A percentile compares a stretch with the other conserved stretches of the same genome.
Conservation (phyloP, 2,113 vertebrate species). For the Tinamus guttatus region DNA sequence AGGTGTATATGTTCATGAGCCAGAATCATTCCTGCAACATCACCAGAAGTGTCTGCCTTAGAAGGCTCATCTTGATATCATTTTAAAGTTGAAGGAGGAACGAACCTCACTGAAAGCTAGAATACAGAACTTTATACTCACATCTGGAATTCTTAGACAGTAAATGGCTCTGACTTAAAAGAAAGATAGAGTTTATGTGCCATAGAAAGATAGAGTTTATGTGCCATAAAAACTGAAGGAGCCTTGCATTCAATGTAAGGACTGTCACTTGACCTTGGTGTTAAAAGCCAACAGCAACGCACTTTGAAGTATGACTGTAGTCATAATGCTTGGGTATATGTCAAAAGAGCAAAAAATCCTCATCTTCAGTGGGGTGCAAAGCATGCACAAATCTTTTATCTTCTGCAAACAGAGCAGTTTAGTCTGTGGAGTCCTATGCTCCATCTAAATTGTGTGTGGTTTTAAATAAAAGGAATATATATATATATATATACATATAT, state of each 20-base stretch:
- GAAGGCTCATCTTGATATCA: constrained; percentile 55
- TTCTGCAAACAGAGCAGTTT: neutral
- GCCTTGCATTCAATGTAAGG: constrained; percentile 37
- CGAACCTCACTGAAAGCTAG: neutral
- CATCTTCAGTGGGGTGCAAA: neutral
- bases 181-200: neutral
- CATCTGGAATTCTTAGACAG: constrained; percentile 62
- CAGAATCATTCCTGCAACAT: neutral
- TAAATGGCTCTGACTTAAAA: constrained; percentile 47
- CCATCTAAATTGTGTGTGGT: neutral
- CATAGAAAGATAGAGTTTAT: constrained; percentile 66
- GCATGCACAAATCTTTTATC: neutral
- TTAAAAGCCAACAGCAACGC: neutral
- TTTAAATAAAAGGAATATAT: neutral
- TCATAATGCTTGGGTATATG: neutral
- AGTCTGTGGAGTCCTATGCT: neutral
- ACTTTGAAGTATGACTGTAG: constrained; percentile 25
- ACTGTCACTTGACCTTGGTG: neutral
- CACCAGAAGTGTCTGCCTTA: constrained; percentile 19
- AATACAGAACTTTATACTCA: constrained; percentile 40
- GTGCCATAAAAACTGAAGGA: constrained; percentile 44
- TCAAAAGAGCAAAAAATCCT: neutral
- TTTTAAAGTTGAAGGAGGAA: constrained; percentile 24
- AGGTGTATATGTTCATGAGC: neutral
- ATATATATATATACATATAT: too few relatives aligned